Percentiles rank a stretch among this genome's conserved stretches.
phyloP scores from a whole-genome alignment of 2,888 invertebrate species.

The Argyresthia albistria region DNA sequence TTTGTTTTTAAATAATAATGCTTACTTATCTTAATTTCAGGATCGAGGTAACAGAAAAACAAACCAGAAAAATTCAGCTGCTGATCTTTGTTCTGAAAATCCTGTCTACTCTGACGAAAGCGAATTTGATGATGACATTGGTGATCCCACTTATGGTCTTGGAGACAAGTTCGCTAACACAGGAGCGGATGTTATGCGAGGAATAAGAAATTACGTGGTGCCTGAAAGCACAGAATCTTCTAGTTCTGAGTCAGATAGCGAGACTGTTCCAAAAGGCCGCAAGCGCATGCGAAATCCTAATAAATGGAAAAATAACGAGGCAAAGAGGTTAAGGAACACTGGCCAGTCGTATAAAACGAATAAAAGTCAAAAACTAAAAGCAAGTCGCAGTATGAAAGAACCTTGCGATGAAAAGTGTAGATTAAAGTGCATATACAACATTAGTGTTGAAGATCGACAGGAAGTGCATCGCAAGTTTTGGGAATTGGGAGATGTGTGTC shows the following conservation, averaged over 20 bases:
- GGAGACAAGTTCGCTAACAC: neutral
- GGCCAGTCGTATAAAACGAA: neutral
- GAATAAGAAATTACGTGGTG: neutral
- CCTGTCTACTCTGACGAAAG: neutral
- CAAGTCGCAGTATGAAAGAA: neutral
- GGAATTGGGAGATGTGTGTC: neutral
- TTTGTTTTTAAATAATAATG: no score
- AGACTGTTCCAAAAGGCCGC: slow-evolving; percentile 3
- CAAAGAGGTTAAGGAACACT: neutral
- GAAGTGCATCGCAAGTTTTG: neutral
- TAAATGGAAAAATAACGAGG: slow-evolving; percentile 9
- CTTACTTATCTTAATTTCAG: no score
- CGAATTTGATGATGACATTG: neutral
- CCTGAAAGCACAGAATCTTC: neutral
- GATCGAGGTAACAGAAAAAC: no score
- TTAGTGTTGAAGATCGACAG: neutral
- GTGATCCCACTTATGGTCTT: neutral
- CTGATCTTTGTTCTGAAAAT: neutral
- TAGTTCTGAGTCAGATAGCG: neutral
- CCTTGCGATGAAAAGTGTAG: slow-evolving; percentile 1
- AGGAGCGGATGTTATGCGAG: neutral
- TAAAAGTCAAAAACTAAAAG: neutral
- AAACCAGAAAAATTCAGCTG: no score
- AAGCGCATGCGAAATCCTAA: slow-evolving; percentile 6
- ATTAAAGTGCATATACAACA: neutral